A percentile compares a stretch with the other conserved stretches of the same genome.
Conservation (phyloP, 2,113 vertebrate genomes). For the Scophthalmus maximus region DNA sequence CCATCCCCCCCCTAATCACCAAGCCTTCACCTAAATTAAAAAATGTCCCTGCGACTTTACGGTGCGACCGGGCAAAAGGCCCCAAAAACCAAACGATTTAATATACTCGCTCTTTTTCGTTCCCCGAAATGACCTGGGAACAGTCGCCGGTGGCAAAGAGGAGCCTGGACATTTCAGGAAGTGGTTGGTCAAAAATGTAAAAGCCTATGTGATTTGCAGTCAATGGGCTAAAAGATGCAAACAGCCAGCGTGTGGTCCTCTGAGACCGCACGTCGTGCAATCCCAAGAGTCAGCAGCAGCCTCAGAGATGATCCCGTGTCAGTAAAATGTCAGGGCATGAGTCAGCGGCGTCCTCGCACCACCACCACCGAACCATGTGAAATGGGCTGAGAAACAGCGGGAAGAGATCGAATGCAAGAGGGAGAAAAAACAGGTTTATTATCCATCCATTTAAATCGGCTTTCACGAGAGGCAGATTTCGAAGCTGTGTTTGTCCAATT, state of each 20-base stretch:
- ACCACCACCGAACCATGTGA: slow-evolving; percentile 10
- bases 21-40: too few relatives aligned
- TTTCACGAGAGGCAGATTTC: background rate
- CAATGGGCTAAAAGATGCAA: background rate
- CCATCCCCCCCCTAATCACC: too few relatives aligned
- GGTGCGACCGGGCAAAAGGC: too few relatives aligned
- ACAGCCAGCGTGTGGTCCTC: background rate
- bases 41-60: too few relatives aligned
- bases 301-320: slow-evolving; percentile 21
- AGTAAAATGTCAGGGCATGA: slow-evolving; percentile 45
- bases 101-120: too few relatives aligned
- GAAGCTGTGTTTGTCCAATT: too few relatives aligned
- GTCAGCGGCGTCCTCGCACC: slow-evolving; percentile 17
- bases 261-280: background rate
- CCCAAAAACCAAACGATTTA: too few relatives aligned
- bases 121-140: too few relatives aligned
- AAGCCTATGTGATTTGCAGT: too few relatives aligned
- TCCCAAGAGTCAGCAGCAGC: background rate
- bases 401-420: background rate
- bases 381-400: background rate
- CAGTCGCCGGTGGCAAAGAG: too few relatives aligned
- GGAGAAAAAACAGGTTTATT: background rate
- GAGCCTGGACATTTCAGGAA: too few relatives aligned
- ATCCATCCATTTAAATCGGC: background rate
- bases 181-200: too few relatives aligned